Percentiles rank a stretch among this genome's conserved stretches.
These are phyloP conservation scores for Sebastes goodei DNA, from an alignment of 2,797 vertebrate species.

Conservation along the genomic window DNA sequence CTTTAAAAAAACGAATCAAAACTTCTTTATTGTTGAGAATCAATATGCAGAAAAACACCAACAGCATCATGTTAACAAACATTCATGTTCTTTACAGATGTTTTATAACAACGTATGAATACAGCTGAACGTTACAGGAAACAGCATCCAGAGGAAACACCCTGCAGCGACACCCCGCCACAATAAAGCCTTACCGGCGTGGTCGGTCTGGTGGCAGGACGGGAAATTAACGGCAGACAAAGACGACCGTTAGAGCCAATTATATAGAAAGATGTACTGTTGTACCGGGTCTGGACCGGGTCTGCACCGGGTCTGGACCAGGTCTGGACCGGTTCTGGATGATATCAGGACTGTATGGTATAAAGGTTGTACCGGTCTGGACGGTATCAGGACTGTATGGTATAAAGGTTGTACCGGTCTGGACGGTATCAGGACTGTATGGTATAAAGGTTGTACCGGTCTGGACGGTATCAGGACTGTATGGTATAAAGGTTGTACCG, in stretches of 20 bases:
- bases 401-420: no score
- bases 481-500: no score
- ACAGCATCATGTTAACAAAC: slow-evolving; percentile 51
- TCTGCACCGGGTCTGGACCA: no score
- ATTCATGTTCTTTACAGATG: slow-evolving; percentile 41
- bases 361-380: no score
- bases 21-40: slow-evolving; percentile 75
- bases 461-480: no score
- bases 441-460: no score
- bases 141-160: not conserved
- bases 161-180: not conserved
- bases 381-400: no score
- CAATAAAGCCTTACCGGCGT: not conserved
- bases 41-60: slow-evolving; percentile 51
- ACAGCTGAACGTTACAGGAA: slow-evolving; percentile 4
- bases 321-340: no score
- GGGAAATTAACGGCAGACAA: not conserved
- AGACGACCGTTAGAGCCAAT: not conserved
- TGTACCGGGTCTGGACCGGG: no score
- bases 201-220: not conserved
- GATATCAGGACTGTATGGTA: no score
- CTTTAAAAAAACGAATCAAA: slow-evolving; percentile 60
- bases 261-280: not conserved
- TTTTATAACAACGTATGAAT: not conserved
- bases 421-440: no score